Evolutionary conservation across 2,888 invertebrate genomes (phyloP), one percentile per base, ranked within the genome.

Genomic region (Eupithecia abbreviata): DNA sequence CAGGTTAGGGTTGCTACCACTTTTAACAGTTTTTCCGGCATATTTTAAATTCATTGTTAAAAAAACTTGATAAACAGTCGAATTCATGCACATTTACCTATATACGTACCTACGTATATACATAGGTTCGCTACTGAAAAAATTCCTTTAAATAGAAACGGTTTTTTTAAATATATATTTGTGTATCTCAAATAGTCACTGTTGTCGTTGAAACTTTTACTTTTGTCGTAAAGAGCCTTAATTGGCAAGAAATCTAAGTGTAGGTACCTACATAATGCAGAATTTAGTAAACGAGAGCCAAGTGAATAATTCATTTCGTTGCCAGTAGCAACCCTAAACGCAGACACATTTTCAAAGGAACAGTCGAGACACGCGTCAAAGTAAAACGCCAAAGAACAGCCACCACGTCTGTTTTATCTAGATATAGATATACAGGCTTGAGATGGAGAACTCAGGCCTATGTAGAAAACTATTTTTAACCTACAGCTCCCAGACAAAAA

Each of bases 331-430:
- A 47, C 83, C 84, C 83, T 84, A 77, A 5, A n/a, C 12, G 72
- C 65, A 71, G 71, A 76, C 77, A 77, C 78, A 78, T 77, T 71
- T 74, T 78, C 80, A 82, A 83, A 83, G 79, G 82, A 76, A 77
- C 79, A 77, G 78, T 79, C 81, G 78, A 69, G 74, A 76, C 69
- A 75, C 74, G 81, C 79, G 81, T 84, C 85, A 85, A 85, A 84
- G 84, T 77, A 81, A 82, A 84, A 84, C 80, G 80, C 81, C 79
- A 84, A 84, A 82, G 83, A 83, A 82, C 83, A 85, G 80, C 77
- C 69, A 78, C 78, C 75, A 72, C 72, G 77, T 62, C 62, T 30
- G 12, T 66, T 62, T 72, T 71, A 70, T 68, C 10, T 71, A 66
- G 3, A 47, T 73, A 70, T 66, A 72, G 70, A 58, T 68, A 62